Percentiles rank a stretch among this genome's conserved stretches.
phyloP scores from a whole-genome alignment of 2,113 vertebrate genomes.

The Panthera uncia region DNA sequence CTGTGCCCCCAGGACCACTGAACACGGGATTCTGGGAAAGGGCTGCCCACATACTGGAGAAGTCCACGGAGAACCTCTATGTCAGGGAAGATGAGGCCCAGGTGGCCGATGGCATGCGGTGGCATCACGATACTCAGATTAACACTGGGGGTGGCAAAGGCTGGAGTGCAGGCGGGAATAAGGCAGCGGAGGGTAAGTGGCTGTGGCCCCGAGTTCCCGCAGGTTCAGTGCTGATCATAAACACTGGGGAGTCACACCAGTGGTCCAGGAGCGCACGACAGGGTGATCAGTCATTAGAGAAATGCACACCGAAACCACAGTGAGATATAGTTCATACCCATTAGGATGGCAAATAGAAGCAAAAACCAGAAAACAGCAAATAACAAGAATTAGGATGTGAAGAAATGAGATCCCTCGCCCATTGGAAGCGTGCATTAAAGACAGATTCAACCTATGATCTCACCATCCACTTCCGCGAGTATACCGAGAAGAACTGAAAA shows the following conservation, averaged over 20 bases:
- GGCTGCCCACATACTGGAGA: not conserved
- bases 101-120: not conserved
- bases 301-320: not conserved
- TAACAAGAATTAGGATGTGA: not conserved
- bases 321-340: not conserved
- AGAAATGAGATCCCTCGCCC: not conserved
- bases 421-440: not conserved
- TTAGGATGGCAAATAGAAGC: not conserved
- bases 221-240: fast-evolving
- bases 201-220: not conserved
- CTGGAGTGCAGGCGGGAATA: not conserved
- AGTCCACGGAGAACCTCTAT: not conserved
- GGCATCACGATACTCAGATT: not conserved
- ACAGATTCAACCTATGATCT: too few relatives aligned
- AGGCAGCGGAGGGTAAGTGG: not conserved
- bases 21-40: not conserved
- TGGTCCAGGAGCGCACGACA: not conserved
- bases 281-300: too few relatives aligned
- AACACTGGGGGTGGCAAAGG: not conserved
- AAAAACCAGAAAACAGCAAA: not conserved
- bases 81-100: not conserved
- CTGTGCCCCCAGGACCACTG: not conserved
- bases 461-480: not conserved
- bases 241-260: not conserved
- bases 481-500: not conserved